Conservation (phyloP, 1,140 invertebrate species). For the Thaumatotibia leucotreta region DNA sequence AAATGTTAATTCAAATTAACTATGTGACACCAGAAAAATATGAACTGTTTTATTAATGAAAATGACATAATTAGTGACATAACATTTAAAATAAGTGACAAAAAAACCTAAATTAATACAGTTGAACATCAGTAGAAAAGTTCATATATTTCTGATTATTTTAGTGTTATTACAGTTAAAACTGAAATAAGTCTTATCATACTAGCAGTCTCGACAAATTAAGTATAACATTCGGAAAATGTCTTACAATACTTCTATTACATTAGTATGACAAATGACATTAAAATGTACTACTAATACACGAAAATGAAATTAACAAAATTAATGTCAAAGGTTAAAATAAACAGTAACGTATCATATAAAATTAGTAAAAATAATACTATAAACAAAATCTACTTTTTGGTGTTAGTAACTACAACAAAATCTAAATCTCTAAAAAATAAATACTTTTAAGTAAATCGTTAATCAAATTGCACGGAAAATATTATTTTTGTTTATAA, state of each 20-base stretch:
- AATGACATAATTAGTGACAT: neutral
- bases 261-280: slow-evolving; percentile 4
- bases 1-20: neutral
- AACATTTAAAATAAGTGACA: too few relatives aligned
- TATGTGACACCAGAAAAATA: neutral
- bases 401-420: slow-evolving; percentile 71
- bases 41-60: neutral
- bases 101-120: too few relatives aligned
- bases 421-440: slow-evolving; percentile 53
- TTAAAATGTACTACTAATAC: neutral
- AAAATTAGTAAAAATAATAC: slow-evolving; percentile 56
- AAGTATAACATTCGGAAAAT: slow-evolving; percentile 39
- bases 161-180: neutral
- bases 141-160: neutral
- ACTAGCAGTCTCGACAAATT: slow-evolving; percentile 63
- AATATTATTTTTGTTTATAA: slow-evolving; percentile 21
- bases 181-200: slow-evolving; percentile 31
- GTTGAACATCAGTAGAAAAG: neutral
- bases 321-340: slow-evolving; percentile 10
- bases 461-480: slow-evolving; percentile 55
- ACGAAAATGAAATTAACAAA: neutral
- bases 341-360: slow-evolving; percentile 31
- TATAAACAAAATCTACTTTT: slow-evolving; percentile 63
- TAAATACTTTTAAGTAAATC: slow-evolving; percentile 63
- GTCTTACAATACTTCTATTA: neutral